Base-by-base conservation (phyloP, 1,140 invertebrate species). In the Nephotettix cincticeps region DNA sequence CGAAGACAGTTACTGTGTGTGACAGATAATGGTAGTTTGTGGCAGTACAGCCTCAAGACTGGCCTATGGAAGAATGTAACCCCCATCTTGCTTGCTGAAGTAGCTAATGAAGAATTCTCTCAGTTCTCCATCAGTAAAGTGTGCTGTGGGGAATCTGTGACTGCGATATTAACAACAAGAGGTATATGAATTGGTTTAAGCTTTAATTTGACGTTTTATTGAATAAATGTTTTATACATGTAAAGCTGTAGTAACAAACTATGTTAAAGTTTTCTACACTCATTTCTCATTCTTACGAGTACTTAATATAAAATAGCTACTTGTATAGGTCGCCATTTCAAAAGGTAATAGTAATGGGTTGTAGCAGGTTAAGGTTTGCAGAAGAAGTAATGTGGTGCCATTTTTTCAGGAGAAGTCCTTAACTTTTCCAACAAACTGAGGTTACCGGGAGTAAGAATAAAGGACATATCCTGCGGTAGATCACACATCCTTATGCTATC, bases 401-500 rank as follows among this genome's bases (percentile, higher is more conserved):
- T n/a, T n/a, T n/a, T n/a, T n/a, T n/a, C 14, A 36, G 32, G 32
- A 36, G 32, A 36, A 36, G 32, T 36, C 4, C 14, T 36, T 14
- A 36, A 36, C 32, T 36, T 4, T 4, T 14, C 32, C 32, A 36
- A 36, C 14, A 36, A 61, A 25, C 56, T 61, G 56, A 28, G 6
- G 1, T n/a, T 29, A 25, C 56, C 21, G 4, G n/a, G 27, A 11
- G 56, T 27, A 25, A 61, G 28, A 25, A 27, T 71, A 17, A 71
- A 51, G 14, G 87, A 93, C 77, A 79, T 95, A 47, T 81, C 82
- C 63, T 90, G 90, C 81, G 94, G 94, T 1, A 88, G 89, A 79
- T 92, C 95, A 79, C 93, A 96, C 81, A 87, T 85, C 21, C 76
- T 95, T 14, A 71, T 94, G 36, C 81, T 96, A 1, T 88, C 91